Evolutionary conservation across 1,140 invertebrate genomes (phyloP).

Genomic region (Cecropterus lyciades): DNA sequence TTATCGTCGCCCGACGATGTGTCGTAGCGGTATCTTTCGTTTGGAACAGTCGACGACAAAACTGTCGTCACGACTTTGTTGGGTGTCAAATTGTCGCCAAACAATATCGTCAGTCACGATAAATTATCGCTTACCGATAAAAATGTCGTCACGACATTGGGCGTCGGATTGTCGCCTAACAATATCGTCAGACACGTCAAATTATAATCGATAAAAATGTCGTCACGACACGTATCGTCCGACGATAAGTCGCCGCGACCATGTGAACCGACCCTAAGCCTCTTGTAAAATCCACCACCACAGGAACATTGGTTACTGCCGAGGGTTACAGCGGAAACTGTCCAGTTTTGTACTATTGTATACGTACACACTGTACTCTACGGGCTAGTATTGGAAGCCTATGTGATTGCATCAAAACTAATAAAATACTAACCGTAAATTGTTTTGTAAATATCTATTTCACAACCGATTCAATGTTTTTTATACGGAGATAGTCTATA

Average conservation of each 20-base stretch:
- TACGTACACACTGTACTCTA: slow-evolving; percentile 50
- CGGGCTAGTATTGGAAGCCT: slow-evolving; percentile 56
- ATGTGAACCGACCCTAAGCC: slow-evolving; percentile 39
- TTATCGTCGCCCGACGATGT: background rate
- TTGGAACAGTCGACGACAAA: no score
- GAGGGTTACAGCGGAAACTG: slow-evolving; percentile 65
- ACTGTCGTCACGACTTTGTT: no score
- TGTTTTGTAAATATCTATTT: background rate
- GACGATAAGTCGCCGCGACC: background rate
- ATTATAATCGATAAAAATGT: no score
- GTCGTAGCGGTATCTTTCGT: background rate
- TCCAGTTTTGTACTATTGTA: slow-evolving; percentile 54
- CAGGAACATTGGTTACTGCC: slow-evolving; percentile 63
- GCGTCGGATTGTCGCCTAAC: no score
- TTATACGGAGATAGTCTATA: slow-evolving; percentile 3
- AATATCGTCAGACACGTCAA: no score
- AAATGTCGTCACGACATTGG: no score
- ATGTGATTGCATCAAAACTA: slow-evolving; percentile 44
- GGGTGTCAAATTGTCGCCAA: no score
- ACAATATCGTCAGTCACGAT: no score
- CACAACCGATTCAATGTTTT: slow-evolving; percentile 4
- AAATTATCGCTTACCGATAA: no score
- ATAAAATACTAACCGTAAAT: background rate
- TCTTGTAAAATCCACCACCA: slow-evolving; percentile 68
- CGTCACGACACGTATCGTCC: no score